Evolutionary conservation across 2,888 invertebrate species (phyloP).

Genomic region (Diloba caeruleocephala): DNA sequence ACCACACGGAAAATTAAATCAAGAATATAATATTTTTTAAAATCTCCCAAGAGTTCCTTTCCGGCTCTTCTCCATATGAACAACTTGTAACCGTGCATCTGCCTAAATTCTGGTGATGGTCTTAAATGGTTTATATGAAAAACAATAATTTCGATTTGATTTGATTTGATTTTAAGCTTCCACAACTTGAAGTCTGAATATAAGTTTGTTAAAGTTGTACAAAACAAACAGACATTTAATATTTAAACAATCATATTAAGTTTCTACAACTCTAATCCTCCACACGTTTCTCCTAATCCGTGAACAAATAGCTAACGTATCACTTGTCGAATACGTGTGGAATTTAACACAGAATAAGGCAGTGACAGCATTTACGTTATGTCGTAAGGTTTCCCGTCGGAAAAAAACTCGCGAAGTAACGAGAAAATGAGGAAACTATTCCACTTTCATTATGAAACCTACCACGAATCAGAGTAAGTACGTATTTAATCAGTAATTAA

Average conservation of each 20-base stretch:
- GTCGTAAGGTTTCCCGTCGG: slow-evolving; percentile 58
- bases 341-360: slow-evolving; percentile 54
- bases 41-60: no score
- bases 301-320: slow-evolving; percentile 39
- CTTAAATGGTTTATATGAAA: no score
- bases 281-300: slow-evolving; percentile 41
- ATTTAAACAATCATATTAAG: slow-evolving; percentile 13
- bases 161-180: not conserved
- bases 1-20: no score
- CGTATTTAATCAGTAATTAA: slow-evolving; percentile 34
- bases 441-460: slow-evolving; percentile 59
- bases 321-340: slow-evolving; percentile 38
- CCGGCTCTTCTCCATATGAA: no score
- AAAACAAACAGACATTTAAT: slow-evolving; percentile 5
- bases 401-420: slow-evolving; percentile 53
- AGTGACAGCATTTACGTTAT: slow-evolving; percentile 34
- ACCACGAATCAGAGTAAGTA: slow-evolving; percentile 25
- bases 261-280: slow-evolving; percentile 33
- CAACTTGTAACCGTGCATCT: no score
- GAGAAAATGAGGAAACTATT: slow-evolving; percentile 60
- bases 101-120: no score
- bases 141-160: no score
- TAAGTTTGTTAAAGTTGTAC: not conserved
- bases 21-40: no score
- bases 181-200: not conserved